Conservation (phyloP, 53 echinoderm and acorn worm genomes). For the Pentamera pediparva region DNA sequence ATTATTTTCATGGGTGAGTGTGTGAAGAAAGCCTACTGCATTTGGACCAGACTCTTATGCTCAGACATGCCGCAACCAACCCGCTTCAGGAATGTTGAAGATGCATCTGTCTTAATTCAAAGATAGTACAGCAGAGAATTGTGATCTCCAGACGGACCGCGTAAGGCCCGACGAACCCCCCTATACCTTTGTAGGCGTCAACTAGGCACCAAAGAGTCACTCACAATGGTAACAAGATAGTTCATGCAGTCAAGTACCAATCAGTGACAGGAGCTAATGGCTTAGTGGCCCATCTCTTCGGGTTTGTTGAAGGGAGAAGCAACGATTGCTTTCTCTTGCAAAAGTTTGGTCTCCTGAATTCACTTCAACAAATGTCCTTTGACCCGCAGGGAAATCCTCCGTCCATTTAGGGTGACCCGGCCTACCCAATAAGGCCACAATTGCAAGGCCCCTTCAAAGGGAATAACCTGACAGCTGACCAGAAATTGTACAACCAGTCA, state of each 20-base stretch:
- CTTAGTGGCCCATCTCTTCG: constrained; percentile 48
- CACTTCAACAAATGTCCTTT: constrained; percentile 36
- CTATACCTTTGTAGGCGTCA: no score
- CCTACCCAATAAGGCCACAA: no score
- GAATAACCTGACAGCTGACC: constrained; percentile 35
- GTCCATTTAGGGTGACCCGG: constrained; percentile 48
- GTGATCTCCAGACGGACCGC: no score
- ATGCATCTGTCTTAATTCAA: no score
- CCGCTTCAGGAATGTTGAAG: no score
- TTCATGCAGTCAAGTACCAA: constrained; percentile 54
- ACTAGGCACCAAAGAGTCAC: constrained; percentile 43
- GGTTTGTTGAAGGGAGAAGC: constrained; percentile 44
- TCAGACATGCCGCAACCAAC: no score
- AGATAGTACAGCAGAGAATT: no score
- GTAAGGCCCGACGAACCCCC: no score
- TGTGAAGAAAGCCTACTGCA: no score
- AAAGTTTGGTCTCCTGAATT: constrained; percentile 34
- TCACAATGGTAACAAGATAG: constrained; percentile 51
- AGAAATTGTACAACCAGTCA: constrained; percentile 44
- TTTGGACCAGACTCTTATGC: no score
- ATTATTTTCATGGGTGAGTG: no score
- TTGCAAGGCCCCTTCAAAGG: constrained; percentile 51
- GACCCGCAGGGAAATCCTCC: constrained; percentile 33
- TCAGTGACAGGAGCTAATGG: constrained; percentile 52
- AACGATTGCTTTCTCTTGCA: constrained; percentile 46